Percentiles rank a stretch among this genome's conserved stretches.
Evolutionary conservation across 23 tunicate species (phyloP).

Genomic region (Oikopleura vanhoeffeni): DNA sequence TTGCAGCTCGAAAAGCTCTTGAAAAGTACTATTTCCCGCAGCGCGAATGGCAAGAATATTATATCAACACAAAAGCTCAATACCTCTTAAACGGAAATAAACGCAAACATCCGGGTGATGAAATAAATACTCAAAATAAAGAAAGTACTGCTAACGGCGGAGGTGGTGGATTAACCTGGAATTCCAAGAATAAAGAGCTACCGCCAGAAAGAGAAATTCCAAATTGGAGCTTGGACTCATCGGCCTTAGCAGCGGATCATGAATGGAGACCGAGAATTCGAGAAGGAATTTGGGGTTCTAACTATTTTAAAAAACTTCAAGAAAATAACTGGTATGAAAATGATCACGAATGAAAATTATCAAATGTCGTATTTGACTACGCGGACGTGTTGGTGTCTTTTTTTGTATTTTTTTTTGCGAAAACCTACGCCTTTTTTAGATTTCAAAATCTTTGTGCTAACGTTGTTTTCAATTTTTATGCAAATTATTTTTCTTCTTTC

Average conservation of each 20-base stretch:
- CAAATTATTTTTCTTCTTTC: background rate
- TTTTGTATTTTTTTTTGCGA: background rate
- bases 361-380: background rate
- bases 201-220: background rate
- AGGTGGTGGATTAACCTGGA: too few relatives aligned
- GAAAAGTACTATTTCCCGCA: conserved; percentile 69
- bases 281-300: background rate
- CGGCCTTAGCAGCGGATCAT: background rate
- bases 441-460: background rate
- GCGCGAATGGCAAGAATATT: conserved; percentile 72
- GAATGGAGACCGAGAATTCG: background rate
- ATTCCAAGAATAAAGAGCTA: background rate
- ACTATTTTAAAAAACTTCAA: background rate
- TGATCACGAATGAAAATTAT: background rate
- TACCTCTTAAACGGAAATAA: too few relatives aligned
- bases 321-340: too few relatives aligned
- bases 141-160: too few relatives aligned
- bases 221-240: background rate
- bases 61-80: conserved; percentile 18
- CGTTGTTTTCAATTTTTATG: background rate
- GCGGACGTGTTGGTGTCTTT: too few relatives aligned
- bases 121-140: too few relatives aligned
- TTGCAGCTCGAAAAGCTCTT: conserved; percentile 57
- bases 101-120: too few relatives aligned
- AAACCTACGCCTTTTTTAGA: background rate